Percentiles rank a stretch among this genome's conserved stretches.
These are phyloP conservation scores for Pituophis catenifer DNA, from an alignment of 2,113 vertebrate species.

Conservation along the genomic window DNA sequence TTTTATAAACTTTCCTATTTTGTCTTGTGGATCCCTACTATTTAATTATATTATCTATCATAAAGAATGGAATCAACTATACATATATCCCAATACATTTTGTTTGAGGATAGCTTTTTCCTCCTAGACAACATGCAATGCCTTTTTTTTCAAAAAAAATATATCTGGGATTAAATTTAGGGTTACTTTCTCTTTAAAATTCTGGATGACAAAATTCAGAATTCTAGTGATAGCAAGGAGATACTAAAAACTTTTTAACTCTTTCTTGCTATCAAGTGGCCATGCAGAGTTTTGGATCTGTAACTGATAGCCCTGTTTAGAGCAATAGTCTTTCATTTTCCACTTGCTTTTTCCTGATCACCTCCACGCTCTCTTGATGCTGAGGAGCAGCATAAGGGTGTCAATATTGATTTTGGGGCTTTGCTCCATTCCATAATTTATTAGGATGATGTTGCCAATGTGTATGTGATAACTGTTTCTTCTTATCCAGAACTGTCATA, in stretches of 20 bases:
- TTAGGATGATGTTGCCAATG: background rate
- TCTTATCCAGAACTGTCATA: conserved; percentile 3
- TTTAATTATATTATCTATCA: background rate
- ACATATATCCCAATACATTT: background rate
- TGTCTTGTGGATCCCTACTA: background rate
- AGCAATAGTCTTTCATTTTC: background rate
- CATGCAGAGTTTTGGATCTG: background rate
- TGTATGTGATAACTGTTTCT: background rate
- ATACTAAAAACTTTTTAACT: background rate
- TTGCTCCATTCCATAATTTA: background rate
- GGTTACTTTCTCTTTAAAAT: background rate
- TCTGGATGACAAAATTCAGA: background rate
- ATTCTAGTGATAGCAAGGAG: background rate
- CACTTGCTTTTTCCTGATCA: background rate
- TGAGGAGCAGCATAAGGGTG: background rate
- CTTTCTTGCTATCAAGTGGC: background rate
- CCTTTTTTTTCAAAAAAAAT: background rate
- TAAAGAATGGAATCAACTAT: background rate
- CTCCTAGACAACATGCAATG: background rate
- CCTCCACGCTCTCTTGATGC: background rate
- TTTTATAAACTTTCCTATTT: background rate
- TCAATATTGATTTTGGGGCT: background rate
- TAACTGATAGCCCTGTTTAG: background rate
- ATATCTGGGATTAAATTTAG: background rate
- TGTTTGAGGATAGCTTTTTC: background rate